Percentiles rank a stretch among this genome's conserved stretches.
phyloP scores from a whole-genome alignment of 2,888 invertebrate species.

The Philereme vetulata region DNA sequence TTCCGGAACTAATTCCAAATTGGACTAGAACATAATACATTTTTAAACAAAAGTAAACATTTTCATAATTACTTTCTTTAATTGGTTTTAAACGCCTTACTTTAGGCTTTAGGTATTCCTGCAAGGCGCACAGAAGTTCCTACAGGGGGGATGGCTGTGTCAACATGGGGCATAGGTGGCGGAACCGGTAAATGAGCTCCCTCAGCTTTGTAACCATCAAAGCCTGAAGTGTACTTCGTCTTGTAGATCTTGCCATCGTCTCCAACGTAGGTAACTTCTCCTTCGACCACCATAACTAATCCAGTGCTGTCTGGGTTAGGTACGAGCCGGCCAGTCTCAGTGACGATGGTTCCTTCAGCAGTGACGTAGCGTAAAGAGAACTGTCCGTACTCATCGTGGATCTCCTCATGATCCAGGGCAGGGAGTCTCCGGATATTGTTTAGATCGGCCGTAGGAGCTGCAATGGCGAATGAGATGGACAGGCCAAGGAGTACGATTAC shows the following conservation, averaged over 20 bases:
- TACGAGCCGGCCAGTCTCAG: slow-evolving; percentile 51
- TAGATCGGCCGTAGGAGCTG: slow-evolving; percentile 23
- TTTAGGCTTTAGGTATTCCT: no score
- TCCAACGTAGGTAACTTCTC: slow-evolving; percentile 50
- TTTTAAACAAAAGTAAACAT: no score
- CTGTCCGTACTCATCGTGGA: slow-evolving; percentile 56
- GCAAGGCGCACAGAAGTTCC: background rate
- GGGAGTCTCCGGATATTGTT: slow-evolving; percentile 38
- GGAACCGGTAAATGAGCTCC: slow-evolving; percentile 39
- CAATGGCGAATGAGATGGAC: slow-evolving; percentile 22
- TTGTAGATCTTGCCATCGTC: slow-evolving; percentile 49
- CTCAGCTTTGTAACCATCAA: slow-evolving; percentile 46
- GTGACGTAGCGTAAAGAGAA: slow-evolving; percentile 57
- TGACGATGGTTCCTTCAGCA: slow-evolving; percentile 56
- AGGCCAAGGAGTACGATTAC: slow-evolving; percentile 19
- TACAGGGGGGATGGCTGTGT: no score
- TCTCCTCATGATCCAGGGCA: slow-evolving; percentile 54
- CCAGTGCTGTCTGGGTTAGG: slow-evolving; percentile 47
- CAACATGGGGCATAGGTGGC: background rate
- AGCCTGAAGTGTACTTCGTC: slow-evolving; percentile 48
- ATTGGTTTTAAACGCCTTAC: no score
- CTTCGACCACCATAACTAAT: slow-evolving; percentile 51
- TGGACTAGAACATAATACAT: no score
- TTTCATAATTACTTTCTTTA: no score
- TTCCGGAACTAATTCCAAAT: no score